Conservation (phyloP, 2,888 invertebrate genomes). For the Sinhomidia bicolor region DNA sequence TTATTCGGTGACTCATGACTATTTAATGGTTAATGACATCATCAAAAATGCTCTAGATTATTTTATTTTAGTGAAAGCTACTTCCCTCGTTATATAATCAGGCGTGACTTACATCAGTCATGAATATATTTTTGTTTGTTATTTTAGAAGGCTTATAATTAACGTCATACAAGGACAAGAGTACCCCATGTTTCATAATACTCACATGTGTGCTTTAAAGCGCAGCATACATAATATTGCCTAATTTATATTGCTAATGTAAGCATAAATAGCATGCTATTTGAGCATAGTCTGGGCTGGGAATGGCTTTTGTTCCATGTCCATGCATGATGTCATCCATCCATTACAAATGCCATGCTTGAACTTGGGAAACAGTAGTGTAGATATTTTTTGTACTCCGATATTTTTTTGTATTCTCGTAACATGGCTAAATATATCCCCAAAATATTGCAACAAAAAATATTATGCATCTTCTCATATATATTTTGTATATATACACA, state of each 20-base stretch:
- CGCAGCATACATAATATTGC: background rate
- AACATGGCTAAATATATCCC: background rate
- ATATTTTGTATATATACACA: background rate
- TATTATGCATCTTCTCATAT: background rate
- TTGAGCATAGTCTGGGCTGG: background rate
- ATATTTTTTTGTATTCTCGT: background rate
- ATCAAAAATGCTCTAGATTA: background rate
- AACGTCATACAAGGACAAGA: constrained; percentile 14
- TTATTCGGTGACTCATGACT: too few species aligned
- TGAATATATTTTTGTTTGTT: background rate
- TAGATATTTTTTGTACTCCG: background rate
- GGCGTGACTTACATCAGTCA: background rate
- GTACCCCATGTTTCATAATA: background rate
- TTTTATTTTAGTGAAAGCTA: background rate
- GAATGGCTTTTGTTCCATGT: constrained; percentile 16
- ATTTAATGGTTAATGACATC: too few species aligned
- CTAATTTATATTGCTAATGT: background rate
- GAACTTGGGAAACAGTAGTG: constrained; percentile 31
- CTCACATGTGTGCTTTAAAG: background rate
- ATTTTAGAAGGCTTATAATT: background rate
- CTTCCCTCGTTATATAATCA: background rate
- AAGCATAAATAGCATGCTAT: background rate
- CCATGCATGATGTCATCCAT: constrained; percentile 35
- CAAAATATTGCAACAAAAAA: constrained; percentile 3
- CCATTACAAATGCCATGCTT: background rate